Evolutionary conservation across 2,888 invertebrate genomes (phyloP), one percentile per base, ranked within the genome.

Genomic region (Drosophila nigricruria): DNA sequence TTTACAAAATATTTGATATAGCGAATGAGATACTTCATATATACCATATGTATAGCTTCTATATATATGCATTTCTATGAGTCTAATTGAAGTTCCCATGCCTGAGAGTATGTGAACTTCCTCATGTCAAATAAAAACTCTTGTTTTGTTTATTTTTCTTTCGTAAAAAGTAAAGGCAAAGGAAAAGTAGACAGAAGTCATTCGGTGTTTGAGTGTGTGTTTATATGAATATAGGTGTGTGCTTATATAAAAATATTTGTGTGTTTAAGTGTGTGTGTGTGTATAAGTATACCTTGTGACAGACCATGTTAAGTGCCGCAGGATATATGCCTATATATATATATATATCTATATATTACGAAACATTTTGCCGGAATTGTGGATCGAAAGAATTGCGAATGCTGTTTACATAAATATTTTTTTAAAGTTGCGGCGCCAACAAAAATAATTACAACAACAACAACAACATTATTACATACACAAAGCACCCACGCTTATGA

Each of bases 341-440:
- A 40, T 38, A 38, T 5, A 9, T 34, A 12, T 34, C 2, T 34
- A 12, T 38, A 47, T 47, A 27, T 27, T n/a, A 30, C 10, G 47
- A n/a, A 14, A 50, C 32, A 30, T 36, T 52, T 23, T 36, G 18
- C n/a, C 79, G 70, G 74, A 76, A 65, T 78, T 68, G 78, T 77
- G 34, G 53, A 49, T 20, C 30, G 45, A 43, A 14, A 23, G 40
- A 32, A 66, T 61, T 54, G 42, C 30, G 52, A 23, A 10, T 50
- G 32, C 45, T 43, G 23, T n/a, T 34, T 67, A 20, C 40, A 45
- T 57, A 38, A 53, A 68, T 40, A 45, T 52, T 43, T 38, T 38
- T 54, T 77, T 73, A 42, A 78, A 69, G 58, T 59, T 54, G 58
- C 63, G 54, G 54, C 12, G 38, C 42, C 18, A 50, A 45, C 32